Percentiles rank a stretch among this genome's conserved stretches.
Evolutionary conservation across 2,113 vertebrate genomes (phyloP).

Genomic region (Solea senegalensis): DNA sequence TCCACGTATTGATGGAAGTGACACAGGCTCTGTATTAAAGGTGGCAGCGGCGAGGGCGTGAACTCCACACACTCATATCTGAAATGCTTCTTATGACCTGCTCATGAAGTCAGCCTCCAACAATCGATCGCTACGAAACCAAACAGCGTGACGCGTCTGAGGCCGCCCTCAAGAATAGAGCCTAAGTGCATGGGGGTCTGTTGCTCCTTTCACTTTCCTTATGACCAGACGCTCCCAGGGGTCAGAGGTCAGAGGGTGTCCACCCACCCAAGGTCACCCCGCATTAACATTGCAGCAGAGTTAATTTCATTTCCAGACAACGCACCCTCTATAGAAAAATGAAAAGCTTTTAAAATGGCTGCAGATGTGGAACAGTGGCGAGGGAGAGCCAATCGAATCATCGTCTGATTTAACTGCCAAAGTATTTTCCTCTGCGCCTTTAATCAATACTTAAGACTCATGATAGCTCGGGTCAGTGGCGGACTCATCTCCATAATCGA

Average conservation of each 20-base stretch:
- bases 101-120: slow-evolving; percentile 76
- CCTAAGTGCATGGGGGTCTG: slow-evolving; percentile 77
- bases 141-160: slow-evolving; percentile 56
- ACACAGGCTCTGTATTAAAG: slow-evolving; percentile 7
- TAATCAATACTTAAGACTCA: slow-evolving; percentile 79
- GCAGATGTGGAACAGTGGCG: slow-evolving; percentile 23
- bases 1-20: slow-evolving; percentile 23
- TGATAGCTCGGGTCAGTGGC: slow-evolving; percentile 63
- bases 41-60: slow-evolving; percentile 37
- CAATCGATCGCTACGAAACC: slow-evolving; percentile 72
- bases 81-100: slow-evolving; percentile 77
- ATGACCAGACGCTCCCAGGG: slow-evolving; percentile 82
- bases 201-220: slow-evolving; percentile 79
- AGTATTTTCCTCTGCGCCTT: slow-evolving; percentile 76
- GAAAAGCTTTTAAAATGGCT: slow-evolving; percentile 61
- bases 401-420: slow-evolving; percentile 71
- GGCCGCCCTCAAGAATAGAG: not conserved
- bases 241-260: slow-evolving; percentile 83
- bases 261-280: slow-evolving; percentile 84
- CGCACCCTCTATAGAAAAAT: slow-evolving; percentile 51
- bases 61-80: slow-evolving; percentile 77
- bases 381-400: slow-evolving; percentile 68
- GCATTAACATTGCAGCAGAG: slow-evolving; percentile 80
- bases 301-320: slow-evolving; percentile 87
- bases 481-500: slow-evolving; percentile 75